These are phyloP conservation scores for Ibidorhyncha struthersii DNA, from an alignment of 2,113 vertebrate genomes.

Conservation along the genomic window DNA sequence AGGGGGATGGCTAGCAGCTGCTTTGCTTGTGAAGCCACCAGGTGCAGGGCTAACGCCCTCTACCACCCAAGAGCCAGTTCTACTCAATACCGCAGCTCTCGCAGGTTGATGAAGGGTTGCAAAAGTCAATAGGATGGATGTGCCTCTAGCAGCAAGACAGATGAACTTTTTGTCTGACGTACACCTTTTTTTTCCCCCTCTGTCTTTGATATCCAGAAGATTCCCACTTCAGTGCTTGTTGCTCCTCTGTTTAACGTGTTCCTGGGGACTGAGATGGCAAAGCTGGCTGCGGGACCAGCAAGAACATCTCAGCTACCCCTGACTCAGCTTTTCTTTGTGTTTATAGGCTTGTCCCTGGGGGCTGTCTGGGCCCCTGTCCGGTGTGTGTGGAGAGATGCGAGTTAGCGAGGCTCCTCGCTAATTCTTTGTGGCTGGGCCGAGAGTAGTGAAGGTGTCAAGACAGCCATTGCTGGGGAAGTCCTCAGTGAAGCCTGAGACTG, in stretches of 20 bases:
- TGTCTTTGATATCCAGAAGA: background rate
- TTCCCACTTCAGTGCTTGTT: background rate
- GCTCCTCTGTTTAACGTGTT: background rate
- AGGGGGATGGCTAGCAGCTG: background rate
- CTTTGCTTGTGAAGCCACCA: background rate
- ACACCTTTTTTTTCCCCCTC: accelerated
- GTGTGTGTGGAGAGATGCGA: background rate
- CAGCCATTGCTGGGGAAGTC: background rate
- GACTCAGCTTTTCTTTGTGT: background rate
- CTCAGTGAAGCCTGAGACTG: background rate
- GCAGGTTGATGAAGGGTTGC: accelerated
- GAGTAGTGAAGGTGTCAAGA: background rate
- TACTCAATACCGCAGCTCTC: accelerated
- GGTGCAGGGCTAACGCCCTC: background rate
- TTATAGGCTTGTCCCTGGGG: accelerated
- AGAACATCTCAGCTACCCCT: background rate
- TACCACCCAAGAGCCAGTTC: background rate
- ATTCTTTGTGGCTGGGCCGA: background rate
- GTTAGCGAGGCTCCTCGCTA: background rate
- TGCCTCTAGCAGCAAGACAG: background rate
- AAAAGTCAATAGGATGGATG: accelerated
- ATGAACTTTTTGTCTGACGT: background rate
- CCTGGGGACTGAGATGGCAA: background rate
- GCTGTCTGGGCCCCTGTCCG: background rate
- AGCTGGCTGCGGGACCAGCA: background rate